Evolutionary conservation across 2,113 vertebrate genomes (phyloP).

Genomic region (Myrmecobius fasciatus): DNA sequence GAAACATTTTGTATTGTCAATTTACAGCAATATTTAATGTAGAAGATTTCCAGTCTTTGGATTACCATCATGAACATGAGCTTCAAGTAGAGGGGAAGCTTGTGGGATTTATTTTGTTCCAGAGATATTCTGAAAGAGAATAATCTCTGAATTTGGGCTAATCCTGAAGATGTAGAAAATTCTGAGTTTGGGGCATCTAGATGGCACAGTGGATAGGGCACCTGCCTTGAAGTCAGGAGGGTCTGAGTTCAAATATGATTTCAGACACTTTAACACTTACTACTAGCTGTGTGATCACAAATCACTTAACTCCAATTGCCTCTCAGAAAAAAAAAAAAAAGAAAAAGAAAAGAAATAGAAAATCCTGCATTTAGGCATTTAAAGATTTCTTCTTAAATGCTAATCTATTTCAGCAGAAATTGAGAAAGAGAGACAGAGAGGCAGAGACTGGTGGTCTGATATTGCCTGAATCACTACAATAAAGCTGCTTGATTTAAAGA

Average conservation of each 20-base stretch:
- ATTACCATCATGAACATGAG: background rate
- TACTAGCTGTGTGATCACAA: too few species aligned
- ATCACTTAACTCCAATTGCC: too few species aligned
- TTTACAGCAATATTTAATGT: background rate
- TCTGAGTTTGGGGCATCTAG: background rate
- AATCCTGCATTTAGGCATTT: background rate
- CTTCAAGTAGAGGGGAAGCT: background rate
- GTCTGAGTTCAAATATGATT: too few species aligned
- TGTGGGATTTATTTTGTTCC: background rate
- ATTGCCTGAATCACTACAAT: background rate
- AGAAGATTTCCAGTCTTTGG: background rate
- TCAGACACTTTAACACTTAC: too few species aligned
- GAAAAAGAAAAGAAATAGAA: background rate
- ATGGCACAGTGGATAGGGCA: too few species aligned
- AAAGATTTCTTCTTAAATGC: background rate
- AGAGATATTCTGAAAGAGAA: background rate
- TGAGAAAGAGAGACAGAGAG: background rate
- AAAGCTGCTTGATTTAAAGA: background rate
- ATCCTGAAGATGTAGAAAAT: background rate
- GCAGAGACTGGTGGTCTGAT: background rate
- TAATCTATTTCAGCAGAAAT: background rate
- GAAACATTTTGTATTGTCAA: background rate
- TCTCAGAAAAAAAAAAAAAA: too few species aligned
- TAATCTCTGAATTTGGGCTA: background rate
- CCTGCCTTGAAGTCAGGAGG: too few species aligned